A percentile compares a stretch with the other conserved stretches of the same genome.
Conservation (phyloP, 53 echinoderm and acorn worm species). For the Henricia sp. region DNA sequence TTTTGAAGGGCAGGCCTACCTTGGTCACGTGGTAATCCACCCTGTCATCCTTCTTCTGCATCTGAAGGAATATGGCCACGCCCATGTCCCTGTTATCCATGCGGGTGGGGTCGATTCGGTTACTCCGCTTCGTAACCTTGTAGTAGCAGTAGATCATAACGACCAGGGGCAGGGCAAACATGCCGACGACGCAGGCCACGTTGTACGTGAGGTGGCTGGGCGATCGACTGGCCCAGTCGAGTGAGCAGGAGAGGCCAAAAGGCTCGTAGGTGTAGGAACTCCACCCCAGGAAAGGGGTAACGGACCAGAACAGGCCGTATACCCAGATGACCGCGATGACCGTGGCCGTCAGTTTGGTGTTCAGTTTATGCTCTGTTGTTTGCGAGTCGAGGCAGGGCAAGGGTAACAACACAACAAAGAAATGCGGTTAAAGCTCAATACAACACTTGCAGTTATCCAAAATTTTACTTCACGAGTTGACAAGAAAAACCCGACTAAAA, state of each 20-base stretch:
- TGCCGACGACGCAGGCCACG: slow-evolving; percentile 43
- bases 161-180: slow-evolving; percentile 58
- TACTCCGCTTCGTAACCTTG: slow-evolving; percentile 56
- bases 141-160: slow-evolving; percentile 69
- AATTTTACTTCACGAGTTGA: no score
- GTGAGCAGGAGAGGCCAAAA: slow-evolving; percentile 75
- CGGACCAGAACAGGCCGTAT: slow-evolving; percentile 73
- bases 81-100: slow-evolving; percentile 45
- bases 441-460: no score
- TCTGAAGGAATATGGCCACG: slow-evolving; percentile 51
- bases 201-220: slow-evolving; percentile 61
- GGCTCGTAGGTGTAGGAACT: slow-evolving; percentile 84
- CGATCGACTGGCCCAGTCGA: slow-evolving; percentile 68
- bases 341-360: slow-evolving; percentile 32
- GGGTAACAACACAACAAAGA: no score
- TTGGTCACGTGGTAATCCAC: slow-evolving; percentile 80
- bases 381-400: no score
- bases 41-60: slow-evolving; percentile 57
- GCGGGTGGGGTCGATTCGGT: slow-evolving; percentile 59
- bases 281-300: slow-evolving; percentile 81
- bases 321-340: slow-evolving; percentile 61
- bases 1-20: slow-evolving; percentile 26
- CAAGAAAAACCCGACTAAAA: no score
- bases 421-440: no score
- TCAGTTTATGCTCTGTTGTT: slow-evolving; percentile 67